Conservation (phyloP, 2,888 invertebrate species). For the Ptychoptera albimana region DNA sequence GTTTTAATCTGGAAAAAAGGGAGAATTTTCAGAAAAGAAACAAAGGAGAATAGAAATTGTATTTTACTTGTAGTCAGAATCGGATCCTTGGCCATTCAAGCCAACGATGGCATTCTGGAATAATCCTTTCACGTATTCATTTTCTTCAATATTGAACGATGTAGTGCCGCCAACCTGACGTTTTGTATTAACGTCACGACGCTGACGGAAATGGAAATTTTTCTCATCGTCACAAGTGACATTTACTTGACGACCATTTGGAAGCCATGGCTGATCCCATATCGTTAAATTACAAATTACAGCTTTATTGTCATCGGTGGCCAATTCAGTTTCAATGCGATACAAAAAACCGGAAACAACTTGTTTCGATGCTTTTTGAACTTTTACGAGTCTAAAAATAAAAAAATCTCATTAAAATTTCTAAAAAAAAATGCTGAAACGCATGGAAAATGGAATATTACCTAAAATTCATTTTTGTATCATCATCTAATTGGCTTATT, state of each 20-base stretch:
- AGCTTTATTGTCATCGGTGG: constrained; percentile 30
- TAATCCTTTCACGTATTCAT: not conserved
- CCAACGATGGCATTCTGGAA: not conserved
- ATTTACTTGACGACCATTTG: constrained; percentile 25
- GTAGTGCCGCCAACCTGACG: too few species aligned
- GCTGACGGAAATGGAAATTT: constrained; percentile 9
- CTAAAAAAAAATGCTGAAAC: too few species aligned
- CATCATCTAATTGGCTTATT: too few species aligned
- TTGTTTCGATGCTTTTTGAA: constrained; percentile 33
- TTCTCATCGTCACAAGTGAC: constrained; percentile 26
- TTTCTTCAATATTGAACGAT: not conserved
- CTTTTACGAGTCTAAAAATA: constrained; percentile 19
- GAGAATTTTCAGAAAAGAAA: not conserved
- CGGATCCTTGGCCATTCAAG: not conserved
- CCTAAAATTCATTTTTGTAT: too few species aligned
- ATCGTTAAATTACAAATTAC: constrained; percentile 25
- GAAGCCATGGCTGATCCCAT: constrained; percentile 42
- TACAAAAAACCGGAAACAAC: constrained; percentile 38
- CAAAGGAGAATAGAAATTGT: not conserved
- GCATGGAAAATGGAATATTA: too few species aligned
- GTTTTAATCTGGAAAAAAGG: constrained; percentile 17
- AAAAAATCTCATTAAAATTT: not conserved
- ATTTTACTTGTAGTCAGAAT: not conserved
- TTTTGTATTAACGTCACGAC: too few species aligned
- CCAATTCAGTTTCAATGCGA: constrained; percentile 40